Base-by-base conservation (phyloP, 2,888 invertebrate genomes). In the Drosophila merina region DNA sequence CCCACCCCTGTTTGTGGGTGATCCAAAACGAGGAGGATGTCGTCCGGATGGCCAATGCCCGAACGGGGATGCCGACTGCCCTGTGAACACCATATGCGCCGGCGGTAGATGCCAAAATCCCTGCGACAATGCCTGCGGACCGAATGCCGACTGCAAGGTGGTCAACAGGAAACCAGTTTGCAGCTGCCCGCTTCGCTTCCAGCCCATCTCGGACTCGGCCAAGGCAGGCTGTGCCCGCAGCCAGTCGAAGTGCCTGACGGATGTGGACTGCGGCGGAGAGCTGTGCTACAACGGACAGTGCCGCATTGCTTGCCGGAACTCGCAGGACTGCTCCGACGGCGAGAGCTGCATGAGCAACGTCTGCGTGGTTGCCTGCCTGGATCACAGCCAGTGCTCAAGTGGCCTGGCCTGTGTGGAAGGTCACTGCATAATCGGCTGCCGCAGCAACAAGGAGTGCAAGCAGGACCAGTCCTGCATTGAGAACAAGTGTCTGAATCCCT, bases 211-310 rank as follows among this genome's bases (percentile, higher is more conserved):
- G 2, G 93, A 93, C 36, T 93, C 93, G 0, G 91, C 93, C 0
- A 93, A 93, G 74, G 93, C 95, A 62, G 96, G 96, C 0, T 98
- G 97, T 88, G 94, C 95, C 10, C 94, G 97, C 79, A 93, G 93
- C 40, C 93, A 94, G 9, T 93, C 94, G 10, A 92, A 93, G 50
- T 98, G 98, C 82, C 86, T 89, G 1, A 93, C 92, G 10, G 97
- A 97, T 89, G 89, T 93, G 8, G 96, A 97, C 69, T 98, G 98
- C 84, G 94, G 94, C 42, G 95, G 95, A 45, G 95, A 95, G 76
- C 93, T 95, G 42, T 98, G 97, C 90, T 94, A 95, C 44, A 95
- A 96, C 81, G 96, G 96, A 7, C 96, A 97, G 90, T 98, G 98
- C 89, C 95, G 96, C 90, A 93, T 95, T 12, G 96, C 96, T 25